These are phyloP conservation scores for Araneus ventricosus DNA, from an alignment of 1,140 invertebrate genomes.

Conservation along the genomic window DNA sequence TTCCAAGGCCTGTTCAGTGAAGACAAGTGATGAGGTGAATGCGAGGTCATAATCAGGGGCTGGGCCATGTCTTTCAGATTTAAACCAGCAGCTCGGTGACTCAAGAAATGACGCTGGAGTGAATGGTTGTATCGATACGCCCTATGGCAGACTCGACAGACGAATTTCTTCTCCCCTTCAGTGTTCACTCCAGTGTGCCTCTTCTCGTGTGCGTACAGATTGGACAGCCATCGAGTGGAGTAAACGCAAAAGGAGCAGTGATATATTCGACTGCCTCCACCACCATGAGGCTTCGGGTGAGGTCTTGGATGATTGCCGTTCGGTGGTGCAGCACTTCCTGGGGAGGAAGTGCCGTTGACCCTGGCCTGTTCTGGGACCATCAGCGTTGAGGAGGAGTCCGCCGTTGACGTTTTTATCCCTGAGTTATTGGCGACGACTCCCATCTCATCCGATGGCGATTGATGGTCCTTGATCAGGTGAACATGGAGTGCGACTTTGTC, in stretches of 20 bases:
- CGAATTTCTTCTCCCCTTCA: constrained; percentile 77
- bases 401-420: constrained; percentile 73
- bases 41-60: constrained; percentile 74
- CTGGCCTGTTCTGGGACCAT: constrained; percentile 70
- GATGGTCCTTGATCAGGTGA: constrained; percentile 83
- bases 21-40: constrained; percentile 62
- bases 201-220: constrained; percentile 94
- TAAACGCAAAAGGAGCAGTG: constrained; percentile 93
- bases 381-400: constrained; percentile 42
- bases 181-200: constrained; percentile 84
- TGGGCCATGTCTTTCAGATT: constrained; percentile 65
- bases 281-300: constrained; percentile 71
- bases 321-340: constrained; percentile 58
- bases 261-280: constrained; percentile 85
- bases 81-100: constrained; percentile 76
- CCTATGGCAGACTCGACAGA: constrained; percentile 79
- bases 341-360: constrained; percentile 71
- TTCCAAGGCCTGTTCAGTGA: constrained; percentile 71
- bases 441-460: constrained; percentile 78
- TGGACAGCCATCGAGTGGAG: constrained; percentile 91
- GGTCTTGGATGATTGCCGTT: constrained; percentile 38
- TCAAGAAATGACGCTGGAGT: constrained; percentile 79
- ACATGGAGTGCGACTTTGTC: constrained; percentile 82
- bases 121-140: constrained; percentile 79
- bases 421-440: constrained; percentile 73